Evolutionary conservation across 2,113 vertebrate genomes (phyloP), one percentile per base, ranked within the genome.

Genomic region (Limnothrissa miodon): DNA sequence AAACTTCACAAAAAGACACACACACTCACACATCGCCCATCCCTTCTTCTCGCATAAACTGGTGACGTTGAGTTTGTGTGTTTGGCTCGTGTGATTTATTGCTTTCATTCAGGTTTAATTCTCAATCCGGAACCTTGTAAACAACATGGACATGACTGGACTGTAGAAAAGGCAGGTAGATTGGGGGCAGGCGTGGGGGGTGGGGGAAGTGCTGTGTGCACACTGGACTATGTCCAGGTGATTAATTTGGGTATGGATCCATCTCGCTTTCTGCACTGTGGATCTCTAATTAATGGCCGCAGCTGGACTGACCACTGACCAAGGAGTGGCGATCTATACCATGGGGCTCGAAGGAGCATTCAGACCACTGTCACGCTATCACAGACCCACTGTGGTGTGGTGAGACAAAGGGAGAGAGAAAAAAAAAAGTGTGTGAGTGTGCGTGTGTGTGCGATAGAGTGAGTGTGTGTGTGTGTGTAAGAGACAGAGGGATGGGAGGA

Each of bases 31-130:
- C 56, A 21, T 23, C 62, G 0, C 62, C 25, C 13, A 4, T 5
- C 29, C 17, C 11, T 29, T 29, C 15, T 46, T 82, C 85, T 89
- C 91, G 90, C 90, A 92, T 93, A 91, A 91, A 92, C 90, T 90
- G 89, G 87, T 86, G 88, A 87, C 83, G 86, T 88, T 90, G 89
- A 86, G 59, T 90, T 88, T 85, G 89, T 91, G 92, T 92, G 92
- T 91, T 92, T 88, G 88, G 86, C 85, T 81, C 85, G 83, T 82
- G 86, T 92, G 93, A 93, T 94, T 92, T 93, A 94, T 94, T 86
- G 87, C 91, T 91, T 91, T 93, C 93, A 94, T 93, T 93, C 93
- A 93, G 91, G 89, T 93, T 93, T 94, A 93, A 93, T 93, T 94
- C 93, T 92, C 87, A 90, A 94, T 93, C 90, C 90, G 90, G 87